These are phyloP conservation scores for Eptesicus fuscus DNA, from an alignment of 2,113 vertebrate species.

Conservation along the genomic window DNA sequence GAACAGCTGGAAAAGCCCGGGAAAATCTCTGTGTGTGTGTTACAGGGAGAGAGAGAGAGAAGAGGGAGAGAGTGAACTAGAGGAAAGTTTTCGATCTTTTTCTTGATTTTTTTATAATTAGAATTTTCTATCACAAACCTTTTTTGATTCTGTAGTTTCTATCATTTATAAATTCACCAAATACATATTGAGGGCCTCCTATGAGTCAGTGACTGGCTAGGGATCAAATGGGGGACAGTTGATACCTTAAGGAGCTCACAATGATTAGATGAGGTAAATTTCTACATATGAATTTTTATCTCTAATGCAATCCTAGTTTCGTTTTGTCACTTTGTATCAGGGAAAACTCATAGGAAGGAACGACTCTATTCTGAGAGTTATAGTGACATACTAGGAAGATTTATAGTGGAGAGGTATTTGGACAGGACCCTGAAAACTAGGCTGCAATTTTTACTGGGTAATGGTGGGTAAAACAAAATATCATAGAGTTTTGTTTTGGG, in stretches of 20 bases:
- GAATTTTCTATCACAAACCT: neutral
- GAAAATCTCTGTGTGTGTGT: neutral
- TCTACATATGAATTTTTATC: neutral
- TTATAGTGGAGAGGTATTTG: neutral
- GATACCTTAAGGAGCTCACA: neutral
- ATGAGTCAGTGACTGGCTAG: neutral
- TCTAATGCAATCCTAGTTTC: neutral
- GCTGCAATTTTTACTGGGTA: neutral
- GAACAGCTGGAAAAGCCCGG: neutral
- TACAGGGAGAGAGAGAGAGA: accelerated
- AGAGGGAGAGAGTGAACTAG: neutral
- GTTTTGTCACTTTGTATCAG: neutral
- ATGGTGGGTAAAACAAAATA: neutral
- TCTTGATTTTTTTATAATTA: neutral
- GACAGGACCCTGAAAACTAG: neutral
- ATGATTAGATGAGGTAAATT: neutral
- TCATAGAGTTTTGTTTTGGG: neutral
- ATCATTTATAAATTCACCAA: neutral
- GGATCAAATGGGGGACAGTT: neutral
- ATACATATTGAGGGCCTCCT: neutral
- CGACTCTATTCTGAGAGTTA: neutral
- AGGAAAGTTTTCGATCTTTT: neutral
- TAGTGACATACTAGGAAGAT: neutral
- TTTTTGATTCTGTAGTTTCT: neutral
- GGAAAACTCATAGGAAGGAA: neutral